Evolutionary conservation across 2,113 vertebrate species (phyloP), one percentile per base, ranked within the genome.

Genomic region (Phycodurus eques): DNA sequence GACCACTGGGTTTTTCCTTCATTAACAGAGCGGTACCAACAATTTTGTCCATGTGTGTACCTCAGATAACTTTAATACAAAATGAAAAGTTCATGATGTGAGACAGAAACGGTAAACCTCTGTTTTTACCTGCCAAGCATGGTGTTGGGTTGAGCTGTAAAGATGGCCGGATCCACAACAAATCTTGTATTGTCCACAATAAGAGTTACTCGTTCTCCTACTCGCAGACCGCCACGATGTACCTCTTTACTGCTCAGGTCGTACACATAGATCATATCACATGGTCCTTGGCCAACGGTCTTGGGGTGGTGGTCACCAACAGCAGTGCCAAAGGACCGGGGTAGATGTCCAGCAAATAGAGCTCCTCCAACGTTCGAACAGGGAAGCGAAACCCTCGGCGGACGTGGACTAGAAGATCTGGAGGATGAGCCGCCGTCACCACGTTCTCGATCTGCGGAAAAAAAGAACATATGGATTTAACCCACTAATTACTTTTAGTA

Each of bases 111-210:
- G 33, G 59, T 8, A 8, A 33, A 17, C 14, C 13, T 60, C 33
- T 4, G 44, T 44, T 8, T 13, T 82, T 89, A 98, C 98, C 98
- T 96, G 92, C 98, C 98, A 90, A 99, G 91, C 98, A 99, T 99
- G 60, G 98, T 99, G 88, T 99, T 98, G 49, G 98, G 96, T 5
- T 99, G 97, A 72, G 98, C 98, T 2, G 95, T 99, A 86, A 99
- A 99, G 88, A 99, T 95, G 15, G 95, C 93, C 1, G 96, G 96
- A 83, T 99, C 98, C 69, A 99, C 96, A 68, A 99, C 97, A 79
- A 99, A 99, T 92, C 96, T 93, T 1, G 97, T 98, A 81, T 97
- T 97, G 86, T 99, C 98, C 85, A 99, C 97, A 2, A 99, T 96
- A 0, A 99, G 93, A 0, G 96, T 99, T 2, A 99, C 95, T 74